These are phyloP conservation scores for Cettia cetti DNA, from an alignment of 2,113 vertebrate species.

Conservation along the genomic window DNA sequence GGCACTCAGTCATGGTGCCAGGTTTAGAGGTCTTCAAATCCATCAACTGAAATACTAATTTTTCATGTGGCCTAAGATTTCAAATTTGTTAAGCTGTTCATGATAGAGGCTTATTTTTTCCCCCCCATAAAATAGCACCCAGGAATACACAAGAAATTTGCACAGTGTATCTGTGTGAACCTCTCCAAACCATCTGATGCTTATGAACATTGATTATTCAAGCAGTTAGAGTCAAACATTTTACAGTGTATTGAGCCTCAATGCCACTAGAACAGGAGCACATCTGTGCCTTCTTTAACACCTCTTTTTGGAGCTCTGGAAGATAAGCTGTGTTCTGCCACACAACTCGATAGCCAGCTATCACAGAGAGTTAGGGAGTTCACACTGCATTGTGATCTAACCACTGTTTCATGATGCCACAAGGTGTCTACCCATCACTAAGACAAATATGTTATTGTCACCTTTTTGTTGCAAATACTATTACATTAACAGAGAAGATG, in stretches of 20 bases:
- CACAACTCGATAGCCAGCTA: background rate
- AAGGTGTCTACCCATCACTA: background rate
- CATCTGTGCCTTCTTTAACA: background rate
- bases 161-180: background rate
- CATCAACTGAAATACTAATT: background rate
- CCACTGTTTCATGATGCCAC: conserved; percentile 15
- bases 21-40: background rate
- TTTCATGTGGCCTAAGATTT: background rate
- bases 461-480: background rate
- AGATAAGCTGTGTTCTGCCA: background rate
- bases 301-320: background rate
- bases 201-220: conserved; percentile 25
- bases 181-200: background rate
- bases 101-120: background rate
- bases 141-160: background rate
- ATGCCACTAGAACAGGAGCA: background rate
- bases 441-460: background rate
- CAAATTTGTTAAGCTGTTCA: background rate
- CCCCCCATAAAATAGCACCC: background rate
- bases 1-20: background rate
- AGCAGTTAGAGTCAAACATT: background rate
- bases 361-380: background rate
- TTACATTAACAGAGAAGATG: conserved; percentile 24
- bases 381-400: background rate
- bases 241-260: background rate